Percentiles rank a stretch among this genome's conserved stretches.
Evolutionary conservation across 2,888 invertebrate genomes (phyloP).

Genomic region (Tetragonula carbonaria): DNA sequence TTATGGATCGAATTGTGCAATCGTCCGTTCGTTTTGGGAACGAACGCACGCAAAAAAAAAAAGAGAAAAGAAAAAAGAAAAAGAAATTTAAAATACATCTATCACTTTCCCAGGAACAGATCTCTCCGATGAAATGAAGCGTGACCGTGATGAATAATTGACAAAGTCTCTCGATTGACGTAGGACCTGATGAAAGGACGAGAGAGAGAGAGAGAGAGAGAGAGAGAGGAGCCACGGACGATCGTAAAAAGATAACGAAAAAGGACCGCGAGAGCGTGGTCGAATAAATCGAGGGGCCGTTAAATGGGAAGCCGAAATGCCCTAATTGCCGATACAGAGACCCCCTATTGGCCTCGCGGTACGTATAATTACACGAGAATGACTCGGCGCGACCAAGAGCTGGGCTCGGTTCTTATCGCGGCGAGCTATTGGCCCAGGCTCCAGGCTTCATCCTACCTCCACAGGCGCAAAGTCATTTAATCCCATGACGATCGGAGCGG

Average conservation of each 20-base stretch:
- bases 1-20: slow-evolving; percentile 46
- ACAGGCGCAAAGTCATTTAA: slow-evolving; percentile 78
- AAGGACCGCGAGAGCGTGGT: slow-evolving; percentile 68
- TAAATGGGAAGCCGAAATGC: slow-evolving; percentile 78
- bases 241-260: slow-evolving; percentile 70
- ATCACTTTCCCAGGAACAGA: neutral
- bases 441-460: slow-evolving; percentile 58
- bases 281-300: slow-evolving; percentile 74
- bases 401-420: slow-evolving; percentile 69
- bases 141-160: slow-evolving; percentile 36
- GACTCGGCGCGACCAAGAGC: slow-evolving; percentile 77
- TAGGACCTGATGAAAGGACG: slow-evolving; percentile 31
- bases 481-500: slow-evolving; percentile 78
- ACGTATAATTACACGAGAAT: slow-evolving; percentile 82
- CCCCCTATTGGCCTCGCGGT: slow-evolving; percentile 80
- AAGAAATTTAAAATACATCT: neutral
- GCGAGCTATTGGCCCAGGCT: slow-evolving; percentile 52
- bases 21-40: slow-evolving; percentile 30
- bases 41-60: neutral
- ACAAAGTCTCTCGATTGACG: slow-evolving; percentile 1
- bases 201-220: neutral
- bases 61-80: no score
- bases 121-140: slow-evolving; percentile 5
- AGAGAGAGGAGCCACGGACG: slow-evolving; percentile 21
- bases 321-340: slow-evolving; percentile 78